Base-by-base conservation (phyloP, 1,140 invertebrate genomes). In the Lepidurus apus region DNA sequence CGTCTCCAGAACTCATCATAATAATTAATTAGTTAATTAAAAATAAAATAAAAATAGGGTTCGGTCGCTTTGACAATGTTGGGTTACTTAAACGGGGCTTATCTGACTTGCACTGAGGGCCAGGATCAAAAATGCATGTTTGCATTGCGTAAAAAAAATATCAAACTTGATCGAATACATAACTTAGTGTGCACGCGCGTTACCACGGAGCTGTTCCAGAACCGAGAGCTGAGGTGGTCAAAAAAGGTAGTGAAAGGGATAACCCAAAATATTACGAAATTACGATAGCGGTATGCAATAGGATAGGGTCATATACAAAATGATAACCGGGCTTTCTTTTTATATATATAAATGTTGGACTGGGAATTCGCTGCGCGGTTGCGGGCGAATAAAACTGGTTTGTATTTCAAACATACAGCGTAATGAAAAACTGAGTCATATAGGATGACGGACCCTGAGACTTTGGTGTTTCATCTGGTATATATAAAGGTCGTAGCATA, bases 381-480 rank as follows among this genome's bases (percentile, higher is more conserved):
- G 53, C 53, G 21, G 0, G 53, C 53, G 53, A 65, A 21, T 65
- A n/a, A 65, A 65, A 65, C 17, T 21, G 53, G 53, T 7, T 65
- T 65, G 3, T 65, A 9, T 65, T 65, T 17, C 45, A 47, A 65
- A 65, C 17, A 65, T 21, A 65, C 13, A 65, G 53, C 53, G 53
- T 65, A 65, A 13, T 17, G 53, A 65, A 65, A 65, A 65, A 21
- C 53, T 65, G 53, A 65, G 21, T 65, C 53, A 65, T 65, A 65
- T 65, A 65, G 53, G 13, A 65, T 65, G 21, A 65, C 53, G 53
- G 53, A 65, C 53, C 53, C 53, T 65, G 53, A 65, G 53, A 65
- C 53, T 65, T 65, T 65, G 53, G 53, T 65, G 53, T 65, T 65
- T 65, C 53, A 65, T 65, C 53, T 65, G 53, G 53, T 65, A 65